A percentile compares a stretch with the other conserved stretches of the same genome.
Conservation (phyloP, 2,888 invertebrate species). For the Bembecia ichneumoniformis region DNA sequence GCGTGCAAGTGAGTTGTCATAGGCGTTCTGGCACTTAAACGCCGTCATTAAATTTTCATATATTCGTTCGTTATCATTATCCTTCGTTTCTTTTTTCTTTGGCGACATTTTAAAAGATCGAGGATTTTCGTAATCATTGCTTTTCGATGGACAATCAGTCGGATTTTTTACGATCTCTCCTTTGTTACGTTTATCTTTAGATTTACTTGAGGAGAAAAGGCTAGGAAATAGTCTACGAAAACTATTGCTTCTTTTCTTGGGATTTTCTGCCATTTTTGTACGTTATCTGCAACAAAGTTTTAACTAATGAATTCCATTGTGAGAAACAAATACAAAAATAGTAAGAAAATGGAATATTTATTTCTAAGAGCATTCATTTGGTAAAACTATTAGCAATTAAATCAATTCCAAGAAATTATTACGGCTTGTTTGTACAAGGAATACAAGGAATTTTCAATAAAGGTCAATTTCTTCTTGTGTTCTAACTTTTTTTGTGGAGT, state of each 20-base stretch:
- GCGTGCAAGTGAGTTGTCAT: background rate
- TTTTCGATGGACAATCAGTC: slow-evolving; percentile 17
- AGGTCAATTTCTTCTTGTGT: too few species aligned
- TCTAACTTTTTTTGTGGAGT: too few species aligned
- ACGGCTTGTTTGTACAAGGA: too few species aligned
- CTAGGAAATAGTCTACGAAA: slow-evolving; percentile 54
- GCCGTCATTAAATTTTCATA: slow-evolving; percentile 46
- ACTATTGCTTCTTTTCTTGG: slow-evolving; percentile 47
- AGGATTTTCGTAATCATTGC: slow-evolving; percentile 52
- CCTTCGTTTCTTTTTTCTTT: slow-evolving; percentile 21
- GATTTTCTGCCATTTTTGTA: slow-evolving; percentile 40
- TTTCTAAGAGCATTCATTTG: too few species aligned
- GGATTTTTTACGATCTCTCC: slow-evolving; percentile 17
- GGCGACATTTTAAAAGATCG: slow-evolving; percentile 27
- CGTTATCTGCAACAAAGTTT: slow-evolving; percentile 18
- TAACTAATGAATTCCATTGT: too few species aligned
- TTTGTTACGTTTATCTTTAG: slow-evolving; percentile 42
- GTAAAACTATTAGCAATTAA: too few species aligned
- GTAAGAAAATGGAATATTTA: too few species aligned
- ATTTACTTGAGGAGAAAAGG: slow-evolving; percentile 46
- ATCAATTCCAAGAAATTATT: too few species aligned
- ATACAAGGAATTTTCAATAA: too few species aligned
- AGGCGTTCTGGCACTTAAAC: background rate
- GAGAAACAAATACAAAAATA: too few species aligned
- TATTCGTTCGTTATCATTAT: slow-evolving; percentile 36